Evolutionary conservation across 2,888 invertebrate species (phyloP).

Genomic region (Pemphredon lugubris): DNA sequence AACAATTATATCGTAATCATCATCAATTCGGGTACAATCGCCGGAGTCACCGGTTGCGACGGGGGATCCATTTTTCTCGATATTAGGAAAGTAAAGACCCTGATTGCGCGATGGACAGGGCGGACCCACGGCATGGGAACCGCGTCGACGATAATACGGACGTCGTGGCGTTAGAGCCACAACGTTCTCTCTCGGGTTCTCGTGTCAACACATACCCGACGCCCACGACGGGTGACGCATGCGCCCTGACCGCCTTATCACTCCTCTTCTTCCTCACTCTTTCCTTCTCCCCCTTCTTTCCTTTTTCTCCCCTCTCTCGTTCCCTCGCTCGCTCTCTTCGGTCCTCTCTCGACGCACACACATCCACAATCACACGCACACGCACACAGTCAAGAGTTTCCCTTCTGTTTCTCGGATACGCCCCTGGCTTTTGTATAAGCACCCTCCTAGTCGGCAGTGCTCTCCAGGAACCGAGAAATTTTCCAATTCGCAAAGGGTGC

Average conservation of each 20-base stretch:
- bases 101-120: constrained; percentile 34
- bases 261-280: constrained; percentile 42
- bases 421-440: constrained; percentile 61
- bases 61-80: constrained; percentile 4
- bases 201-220: constrained; percentile 67
- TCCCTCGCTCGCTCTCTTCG: constrained; percentile 3
- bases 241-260: constrained; percentile 55
- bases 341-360: constrained; percentile 34
- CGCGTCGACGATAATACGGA: constrained; percentile 57
- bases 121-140: constrained; percentile 52
- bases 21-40: constrained; percentile 1
- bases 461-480: constrained; percentile 42
- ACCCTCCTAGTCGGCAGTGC: constrained; percentile 31
- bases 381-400: constrained; percentile 34
- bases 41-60: background rate
- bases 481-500: constrained; percentile 63
- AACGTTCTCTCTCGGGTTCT: constrained; percentile 42
- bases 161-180: constrained; percentile 58
- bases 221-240: constrained; percentile 66
- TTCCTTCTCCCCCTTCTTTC: constrained; percentile 30
- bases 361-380: too few species aligned
- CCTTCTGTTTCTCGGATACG: constrained; percentile 53
- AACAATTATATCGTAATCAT: background rate
- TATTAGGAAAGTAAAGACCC: constrained; percentile 21
- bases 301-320: constrained; percentile 29